Evolutionary conservation across 2,888 invertebrate genomes (phyloP).

Genomic region (Ornithoptera alexandrae): DNA sequence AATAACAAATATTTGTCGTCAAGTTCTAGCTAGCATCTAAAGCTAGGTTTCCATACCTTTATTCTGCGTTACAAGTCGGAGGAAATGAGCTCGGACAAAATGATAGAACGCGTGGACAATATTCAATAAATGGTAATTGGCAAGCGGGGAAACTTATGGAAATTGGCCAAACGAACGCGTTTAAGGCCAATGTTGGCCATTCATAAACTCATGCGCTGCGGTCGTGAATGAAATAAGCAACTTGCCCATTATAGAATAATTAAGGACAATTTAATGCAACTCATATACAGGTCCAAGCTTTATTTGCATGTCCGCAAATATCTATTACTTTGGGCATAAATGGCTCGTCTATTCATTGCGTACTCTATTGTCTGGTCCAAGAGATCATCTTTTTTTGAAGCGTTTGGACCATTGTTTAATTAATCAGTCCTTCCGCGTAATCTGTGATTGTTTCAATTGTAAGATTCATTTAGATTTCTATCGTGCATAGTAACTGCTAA

Average conservation of each 20-base stretch:
- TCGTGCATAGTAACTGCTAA: constrained; percentile 5
- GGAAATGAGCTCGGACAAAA: constrained; percentile 51
- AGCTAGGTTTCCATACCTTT: too few species aligned
- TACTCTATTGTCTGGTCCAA: constrained; percentile 53
- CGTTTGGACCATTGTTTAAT: constrained; percentile 51
- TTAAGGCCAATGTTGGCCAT: constrained; percentile 67
- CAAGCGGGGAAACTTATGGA: constrained; percentile 64
- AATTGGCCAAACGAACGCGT: constrained; percentile 53
- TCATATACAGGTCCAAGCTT: constrained; percentile 51
- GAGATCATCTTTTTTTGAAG: constrained; percentile 43
- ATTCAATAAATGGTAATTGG: constrained; percentile 70
- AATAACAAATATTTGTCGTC: too few species aligned
- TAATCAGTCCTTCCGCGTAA: constrained; percentile 33
- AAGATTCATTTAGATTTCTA: constrained; percentile 3
- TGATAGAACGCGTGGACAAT: constrained; percentile 55
- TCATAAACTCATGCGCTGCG: constrained; percentile 70
- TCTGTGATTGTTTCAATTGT: constrained; percentile 30
- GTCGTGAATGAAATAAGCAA: constrained; percentile 74
- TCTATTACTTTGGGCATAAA: constrained; percentile 13
- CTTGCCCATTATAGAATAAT: constrained; percentile 60
- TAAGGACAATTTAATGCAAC: constrained; percentile 62
- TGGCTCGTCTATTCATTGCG: constrained; percentile 46
- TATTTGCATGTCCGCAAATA: constrained; percentile 58
- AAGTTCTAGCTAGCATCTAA: too few species aligned
- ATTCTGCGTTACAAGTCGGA: not conserved